Conservation (phyloP, 2,113 vertebrate genomes). For the Trichomycterus rosablanca region DNA sequence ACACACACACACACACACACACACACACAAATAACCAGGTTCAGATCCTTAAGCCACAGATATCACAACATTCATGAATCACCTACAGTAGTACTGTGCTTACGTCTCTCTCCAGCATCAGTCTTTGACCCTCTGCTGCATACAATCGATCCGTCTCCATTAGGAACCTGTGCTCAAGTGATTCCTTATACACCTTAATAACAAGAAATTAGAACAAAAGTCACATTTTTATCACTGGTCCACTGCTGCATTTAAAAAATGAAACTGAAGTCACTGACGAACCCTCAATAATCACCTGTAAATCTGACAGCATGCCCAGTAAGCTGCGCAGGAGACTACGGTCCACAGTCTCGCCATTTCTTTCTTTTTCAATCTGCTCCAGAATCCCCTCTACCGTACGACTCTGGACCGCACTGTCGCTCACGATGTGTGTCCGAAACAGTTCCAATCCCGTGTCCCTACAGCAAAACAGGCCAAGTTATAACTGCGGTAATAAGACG, state of each 20-base stretch:
- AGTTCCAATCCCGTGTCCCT: constrained; percentile 98
- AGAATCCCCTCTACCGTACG: constrained; percentile 96
- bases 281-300: constrained; percentile 75
- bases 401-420: constrained; percentile 91
- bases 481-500: no score
- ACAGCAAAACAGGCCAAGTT: not conserved
- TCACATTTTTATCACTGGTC: not conserved
- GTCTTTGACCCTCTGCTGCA: constrained; percentile 91
- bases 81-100: no score
- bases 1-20: no score
- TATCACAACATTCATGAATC: no score
- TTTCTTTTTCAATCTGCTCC: constrained; percentile 88
- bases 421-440: constrained; percentile 95
- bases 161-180: constrained; percentile 92
- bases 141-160: constrained; percentile 94
- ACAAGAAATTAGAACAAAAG: not conserved
- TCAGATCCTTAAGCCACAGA: no score
- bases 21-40: no score
- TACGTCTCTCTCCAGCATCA: constrained; percentile 98
- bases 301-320: constrained; percentile 95
- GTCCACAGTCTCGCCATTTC: constrained; percentile 91
- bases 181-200: constrained; percentile 94
- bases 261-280: not conserved
- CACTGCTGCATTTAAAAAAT: not conserved
- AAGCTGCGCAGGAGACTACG: constrained; percentile 92